A percentile compares a stretch with the other conserved stretches of the same genome.
phyloP scores from a whole-genome alignment of 2,888 invertebrate genomes.

The Dastarcus helophoroides region DNA sequence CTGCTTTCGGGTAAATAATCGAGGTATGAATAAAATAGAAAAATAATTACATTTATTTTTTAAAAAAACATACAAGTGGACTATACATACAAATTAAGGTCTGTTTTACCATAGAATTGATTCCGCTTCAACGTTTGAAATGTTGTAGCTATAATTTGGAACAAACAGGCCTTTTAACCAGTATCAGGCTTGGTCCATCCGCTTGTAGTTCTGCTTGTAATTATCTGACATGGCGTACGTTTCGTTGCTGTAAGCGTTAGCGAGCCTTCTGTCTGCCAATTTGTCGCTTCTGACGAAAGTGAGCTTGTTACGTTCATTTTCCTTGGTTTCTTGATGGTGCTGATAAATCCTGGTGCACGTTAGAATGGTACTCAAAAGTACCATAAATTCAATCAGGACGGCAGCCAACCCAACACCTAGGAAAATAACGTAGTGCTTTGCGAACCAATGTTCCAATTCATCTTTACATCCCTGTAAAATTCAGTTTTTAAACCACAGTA shows the following conservation, averaged over 20 bases:
- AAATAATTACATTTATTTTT: no score
- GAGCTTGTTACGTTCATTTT: slow-evolving; percentile 16
- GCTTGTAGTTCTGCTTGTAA: slow-evolving; percentile 33
- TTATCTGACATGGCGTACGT: slow-evolving; percentile 32
- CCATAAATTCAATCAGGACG: slow-evolving; percentile 61
- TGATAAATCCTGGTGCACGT: slow-evolving; percentile 55
- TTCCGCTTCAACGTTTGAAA: slow-evolving; percentile 45
- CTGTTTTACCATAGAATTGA: slow-evolving; percentile 52
- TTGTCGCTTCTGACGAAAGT: not conserved
- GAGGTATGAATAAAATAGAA: no score
- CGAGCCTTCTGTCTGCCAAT: slow-evolving; percentile 15
- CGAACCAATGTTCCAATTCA: slow-evolving; percentile 64
- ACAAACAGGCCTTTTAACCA: slow-evolving; percentile 26
- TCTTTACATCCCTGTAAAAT: slow-evolving; percentile 53
- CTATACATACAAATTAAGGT: no score
- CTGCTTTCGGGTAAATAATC: no score
- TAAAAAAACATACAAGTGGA: no score
- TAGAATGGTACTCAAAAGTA: slow-evolving; percentile 57
- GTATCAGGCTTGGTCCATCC: slow-evolving; percentile 34
- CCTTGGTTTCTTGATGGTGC: slow-evolving; percentile 38
- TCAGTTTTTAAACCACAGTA: no score
- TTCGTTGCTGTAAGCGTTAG: slow-evolving; percentile 31
- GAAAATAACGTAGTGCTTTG: slow-evolving; percentile 60
- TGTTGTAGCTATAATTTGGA: slow-evolving; percentile 27
- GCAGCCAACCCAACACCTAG: slow-evolving; percentile 53